phyloP scores from a whole-genome alignment of 1,140 invertebrate genomes.

The Nylanderia fulva region DNA sequence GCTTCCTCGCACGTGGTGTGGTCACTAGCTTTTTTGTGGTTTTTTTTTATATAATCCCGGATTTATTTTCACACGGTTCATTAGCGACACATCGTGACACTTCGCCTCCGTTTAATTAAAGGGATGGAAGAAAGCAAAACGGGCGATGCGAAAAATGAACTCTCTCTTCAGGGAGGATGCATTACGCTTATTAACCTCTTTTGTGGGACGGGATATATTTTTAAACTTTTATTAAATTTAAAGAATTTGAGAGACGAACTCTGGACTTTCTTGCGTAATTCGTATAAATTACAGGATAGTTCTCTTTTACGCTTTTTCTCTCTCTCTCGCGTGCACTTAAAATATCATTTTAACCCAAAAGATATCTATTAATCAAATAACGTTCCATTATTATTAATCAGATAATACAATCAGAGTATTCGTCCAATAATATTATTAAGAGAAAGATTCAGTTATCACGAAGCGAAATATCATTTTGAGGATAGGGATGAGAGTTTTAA shows the following conservation, averaged over 20 bases:
- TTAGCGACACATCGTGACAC: constrained; percentile 36
- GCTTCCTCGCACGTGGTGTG: constrained; percentile 29
- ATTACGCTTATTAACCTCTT: neutral
- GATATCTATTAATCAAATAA: neutral
- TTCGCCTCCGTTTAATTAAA: constrained; percentile 53
- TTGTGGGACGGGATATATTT: neutral
- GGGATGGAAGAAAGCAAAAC: neutral
- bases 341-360: neutral
- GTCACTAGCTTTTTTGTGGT: neutral
- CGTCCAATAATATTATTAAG: neutral
- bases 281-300: neutral
- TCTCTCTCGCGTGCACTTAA: neutral
- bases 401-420: neutral
- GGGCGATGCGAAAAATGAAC: neutral
- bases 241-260: neutral
- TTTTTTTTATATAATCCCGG: constrained; percentile 24
- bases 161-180: neutral
- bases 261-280: neutral
- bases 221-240: constrained; percentile 36
- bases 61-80: constrained; percentile 45
- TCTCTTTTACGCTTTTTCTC: neutral
- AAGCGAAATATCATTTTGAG: constrained; percentile 43
- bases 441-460: neutral
- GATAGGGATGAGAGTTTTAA: constrained; percentile 2
- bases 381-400: neutral